Conservation (phyloP, 2,797 vertebrate species). For the Hozukius guyotensis region DNA sequence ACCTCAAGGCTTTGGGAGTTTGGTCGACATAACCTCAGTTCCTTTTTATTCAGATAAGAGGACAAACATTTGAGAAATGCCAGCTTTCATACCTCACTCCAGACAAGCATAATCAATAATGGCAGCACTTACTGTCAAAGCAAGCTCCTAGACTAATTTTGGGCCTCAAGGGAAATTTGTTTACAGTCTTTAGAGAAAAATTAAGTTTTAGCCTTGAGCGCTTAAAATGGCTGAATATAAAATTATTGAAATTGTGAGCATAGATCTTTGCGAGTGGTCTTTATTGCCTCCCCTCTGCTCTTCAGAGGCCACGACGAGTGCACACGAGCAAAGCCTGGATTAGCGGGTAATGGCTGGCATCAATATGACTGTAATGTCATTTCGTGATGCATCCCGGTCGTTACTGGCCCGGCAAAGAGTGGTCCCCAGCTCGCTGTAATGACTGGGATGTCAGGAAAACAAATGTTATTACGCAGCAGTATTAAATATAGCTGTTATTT, state of each 20-base stretch:
- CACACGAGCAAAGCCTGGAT: conserved; percentile 67
- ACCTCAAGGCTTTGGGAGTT: not conserved
- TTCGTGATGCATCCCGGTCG: conserved; percentile 81
- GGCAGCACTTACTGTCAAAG: conserved; percentile 68
- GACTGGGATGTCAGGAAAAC: conserved; percentile 78
- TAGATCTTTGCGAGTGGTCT: conserved; percentile 81
- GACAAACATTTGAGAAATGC: conserved; percentile 41
- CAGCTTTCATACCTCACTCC: conserved; percentile 56
- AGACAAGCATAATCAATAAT: conserved; percentile 67
- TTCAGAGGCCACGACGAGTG: conserved; percentile 73
- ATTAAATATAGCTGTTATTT: conserved; percentile 80
- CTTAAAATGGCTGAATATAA: conserved; percentile 79
- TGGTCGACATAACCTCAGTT: not conserved
- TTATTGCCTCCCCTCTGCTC: conserved; percentile 76
- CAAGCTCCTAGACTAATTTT: conserved; percentile 59
- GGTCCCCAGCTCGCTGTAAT: conserved; percentile 74
- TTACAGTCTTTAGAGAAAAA: conserved; percentile 73
- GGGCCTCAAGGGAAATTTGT: conserved; percentile 69
- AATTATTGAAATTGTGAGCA: conserved; percentile 83
- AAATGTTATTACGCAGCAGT: conserved; percentile 73
- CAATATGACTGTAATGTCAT: conserved; percentile 86
- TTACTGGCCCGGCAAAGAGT: conserved; percentile 73
- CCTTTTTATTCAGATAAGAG: conserved; percentile 42
- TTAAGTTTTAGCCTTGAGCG: conserved; percentile 74
- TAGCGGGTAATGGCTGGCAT: conserved; percentile 83